Percentiles rank a stretch among this genome's conserved stretches.
These are phyloP conservation scores for Metacarcinus magister DNA, from an alignment of 2,888 invertebrate genomes.

Conservation along the genomic window DNA sequence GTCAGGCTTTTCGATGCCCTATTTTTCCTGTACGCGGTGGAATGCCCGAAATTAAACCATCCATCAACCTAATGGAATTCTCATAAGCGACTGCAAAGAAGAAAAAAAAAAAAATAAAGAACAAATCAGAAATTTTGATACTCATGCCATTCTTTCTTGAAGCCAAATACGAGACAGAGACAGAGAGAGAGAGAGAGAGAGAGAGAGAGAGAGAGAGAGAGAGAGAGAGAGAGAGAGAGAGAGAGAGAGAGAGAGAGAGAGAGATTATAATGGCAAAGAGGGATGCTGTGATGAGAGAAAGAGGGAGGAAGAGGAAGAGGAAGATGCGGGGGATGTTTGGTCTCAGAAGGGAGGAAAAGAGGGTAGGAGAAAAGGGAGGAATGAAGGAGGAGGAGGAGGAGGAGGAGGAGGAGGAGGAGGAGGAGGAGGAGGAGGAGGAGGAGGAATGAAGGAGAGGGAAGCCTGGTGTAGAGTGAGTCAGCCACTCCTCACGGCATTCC, in stretches of 20 bases:
- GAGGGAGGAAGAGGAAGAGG: not conserved
- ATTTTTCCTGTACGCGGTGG: constrained; percentile 50
- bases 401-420: not conserved
- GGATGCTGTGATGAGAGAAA: not conserved
- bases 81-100: constrained; percentile 56
- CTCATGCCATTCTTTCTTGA: constrained; percentile 21
- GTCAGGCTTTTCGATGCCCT: constrained; percentile 58
- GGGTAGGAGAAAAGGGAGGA: not conserved
- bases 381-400: no score
- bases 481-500: not conserved
- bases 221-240: not conserved
- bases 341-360: not conserved
- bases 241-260: not conserved
- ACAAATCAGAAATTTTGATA: not conserved
- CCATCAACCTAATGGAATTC: constrained; percentile 70
- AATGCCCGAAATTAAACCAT: constrained; percentile 71
- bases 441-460: not conserved
- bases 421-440: not conserved
- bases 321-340: not conserved
- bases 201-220: constrained; percentile 45
- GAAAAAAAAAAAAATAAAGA: not conserved
- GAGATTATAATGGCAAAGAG: not conserved
- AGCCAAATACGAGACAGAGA: not conserved
- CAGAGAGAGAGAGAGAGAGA: not conserved
- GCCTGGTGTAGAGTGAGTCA: no score